Evolutionary conservation across 2,113 vertebrate species (phyloP).

Genomic region (Datnioides undecimradiatus): DNA sequence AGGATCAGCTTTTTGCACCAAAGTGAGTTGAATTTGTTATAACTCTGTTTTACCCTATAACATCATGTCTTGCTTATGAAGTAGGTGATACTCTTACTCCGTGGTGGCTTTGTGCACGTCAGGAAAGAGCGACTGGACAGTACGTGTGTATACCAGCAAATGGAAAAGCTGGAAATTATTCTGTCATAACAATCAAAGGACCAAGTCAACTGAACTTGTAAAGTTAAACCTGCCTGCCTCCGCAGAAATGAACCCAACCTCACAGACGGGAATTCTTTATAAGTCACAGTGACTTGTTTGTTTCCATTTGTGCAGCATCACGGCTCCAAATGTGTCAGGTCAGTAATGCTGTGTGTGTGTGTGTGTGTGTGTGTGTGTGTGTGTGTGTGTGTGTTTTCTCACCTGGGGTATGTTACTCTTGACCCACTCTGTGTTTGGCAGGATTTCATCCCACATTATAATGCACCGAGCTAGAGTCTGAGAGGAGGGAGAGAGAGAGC

Average conservation of each 20-base stretch:
- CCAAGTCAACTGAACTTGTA: neutral
- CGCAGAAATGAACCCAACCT: neutral
- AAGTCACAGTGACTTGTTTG: conserved; percentile 22
- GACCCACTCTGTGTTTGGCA: conserved; percentile 95
- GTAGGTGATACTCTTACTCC: neutral
- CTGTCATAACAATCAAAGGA: neutral
- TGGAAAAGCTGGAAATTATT: neutral
- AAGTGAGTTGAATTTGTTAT: too few relatives aligned
- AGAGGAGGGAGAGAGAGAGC: neutral
- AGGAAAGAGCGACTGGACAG: neutral
- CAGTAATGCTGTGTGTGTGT: neutral
- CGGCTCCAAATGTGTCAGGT: neutral
- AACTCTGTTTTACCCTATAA: too few relatives aligned
- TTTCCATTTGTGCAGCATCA: conserved; percentile 1
- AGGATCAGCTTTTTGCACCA: too few relatives aligned
- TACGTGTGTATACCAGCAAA: neutral
- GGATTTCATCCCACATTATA: conserved; percentile 98
- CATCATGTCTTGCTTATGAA: neutral
- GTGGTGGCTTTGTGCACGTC: neutral
- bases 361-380: conserved; percentile 3
- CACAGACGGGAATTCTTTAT: neutral
- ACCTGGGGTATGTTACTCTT: conserved; percentile 97
- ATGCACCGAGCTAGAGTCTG: conserved; percentile 96
- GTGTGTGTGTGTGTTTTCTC: conserved; percentile 60
- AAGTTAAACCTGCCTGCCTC: too few relatives aligned